Base-by-base conservation (phyloP, 2,888 invertebrate species). In the Patella depressa region DNA sequence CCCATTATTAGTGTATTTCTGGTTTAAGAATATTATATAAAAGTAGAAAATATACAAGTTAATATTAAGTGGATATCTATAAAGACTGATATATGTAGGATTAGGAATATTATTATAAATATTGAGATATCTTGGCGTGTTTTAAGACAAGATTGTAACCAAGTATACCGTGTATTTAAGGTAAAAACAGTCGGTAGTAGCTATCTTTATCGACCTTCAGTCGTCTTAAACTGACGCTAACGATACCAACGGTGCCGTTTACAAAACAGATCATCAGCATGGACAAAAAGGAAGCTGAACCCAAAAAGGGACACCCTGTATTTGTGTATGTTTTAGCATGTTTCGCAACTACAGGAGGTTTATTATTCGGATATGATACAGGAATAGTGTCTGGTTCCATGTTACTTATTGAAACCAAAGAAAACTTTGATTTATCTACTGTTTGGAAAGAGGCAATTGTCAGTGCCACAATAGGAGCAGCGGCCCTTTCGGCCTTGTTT, bases 371-470 rank as follows among this genome's bases (percentile, higher is more conserved):
- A 17, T 88, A 88, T 78, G 88, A 89, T 79, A 88, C 88, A 0
- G 93, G 93, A 15, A 93, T 93, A 54, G 92, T 93, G 17, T 93
- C 93, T 0, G 93, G 93, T 11, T 92, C 93, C 7, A 91, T 93
- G 90, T 84, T 93, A 53, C 83, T 89, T 17, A 86, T 89, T 73
- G 93, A 93, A 83, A 93, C 93, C 0, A 88, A 90, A 76, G 90
- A 91, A 71, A 85, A 91, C 53, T 92, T 92, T 80, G 71, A 88
- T 9, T 86, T 93, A 57, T 85, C 83, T 69, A 89, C 88, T 24
- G 81, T 90, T 29, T 93, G 92, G 93, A 92, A 93, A 80, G 93
- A 93, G 81, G 79, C 91, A 3, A 91, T 93, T 53, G 93, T 93
- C 17, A 92, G 92, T 24, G 91, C 88, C 14, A 93, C 93, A 12